phyloP scores from a whole-genome alignment of 2,797 vertebrate species.

The Rachycentron canadum region DNA sequence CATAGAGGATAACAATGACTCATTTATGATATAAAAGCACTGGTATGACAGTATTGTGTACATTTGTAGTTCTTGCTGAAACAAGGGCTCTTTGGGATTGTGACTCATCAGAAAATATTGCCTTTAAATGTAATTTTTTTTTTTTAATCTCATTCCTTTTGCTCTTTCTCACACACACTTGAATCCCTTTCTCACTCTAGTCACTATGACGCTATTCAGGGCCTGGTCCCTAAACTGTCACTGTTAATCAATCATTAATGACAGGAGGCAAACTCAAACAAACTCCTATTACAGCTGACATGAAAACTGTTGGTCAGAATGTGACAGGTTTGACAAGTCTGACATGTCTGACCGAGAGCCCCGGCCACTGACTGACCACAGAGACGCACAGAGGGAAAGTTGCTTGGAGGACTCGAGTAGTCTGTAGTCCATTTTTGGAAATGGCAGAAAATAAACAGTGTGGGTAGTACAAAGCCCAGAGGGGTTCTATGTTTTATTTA shows the following conservation, averaged over 20 bases:
- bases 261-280: conserved; percentile 54
- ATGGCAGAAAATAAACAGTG: conserved; percentile 54
- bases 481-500: conserved; percentile 71
- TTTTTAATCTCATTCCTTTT: not conserved
- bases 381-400: conserved; percentile 10
- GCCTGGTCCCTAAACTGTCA: conserved; percentile 60
- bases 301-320: conserved; percentile 38
- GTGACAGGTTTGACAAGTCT: conserved; percentile 46
- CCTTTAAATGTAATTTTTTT: conserved; percentile 3
- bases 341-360: conserved; percentile 42
- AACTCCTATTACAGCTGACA: conserved; percentile 40
- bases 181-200: conserved; percentile 6
- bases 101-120: conserved; percentile 38
- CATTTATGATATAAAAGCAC: conserved; percentile 37
- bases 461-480: conserved; percentile 51
- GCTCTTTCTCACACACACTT: not conserved
- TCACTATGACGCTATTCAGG: conserved; percentile 47
- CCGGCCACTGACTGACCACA: conserved; percentile 32
- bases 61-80: conserved; percentile 26
- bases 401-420: conserved; percentile 16
- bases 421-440: conserved; percentile 46
- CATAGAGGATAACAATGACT: conserved; percentile 48
- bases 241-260: conserved; percentile 66
- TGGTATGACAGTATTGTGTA: conserved; percentile 11
- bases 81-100: conserved; percentile 18